A percentile compares a stretch with the other conserved stretches of the same genome.
Evolutionary conservation across 2,888 invertebrate genomes (phyloP).

Genomic region (Oxycera nigricornis): DNA sequence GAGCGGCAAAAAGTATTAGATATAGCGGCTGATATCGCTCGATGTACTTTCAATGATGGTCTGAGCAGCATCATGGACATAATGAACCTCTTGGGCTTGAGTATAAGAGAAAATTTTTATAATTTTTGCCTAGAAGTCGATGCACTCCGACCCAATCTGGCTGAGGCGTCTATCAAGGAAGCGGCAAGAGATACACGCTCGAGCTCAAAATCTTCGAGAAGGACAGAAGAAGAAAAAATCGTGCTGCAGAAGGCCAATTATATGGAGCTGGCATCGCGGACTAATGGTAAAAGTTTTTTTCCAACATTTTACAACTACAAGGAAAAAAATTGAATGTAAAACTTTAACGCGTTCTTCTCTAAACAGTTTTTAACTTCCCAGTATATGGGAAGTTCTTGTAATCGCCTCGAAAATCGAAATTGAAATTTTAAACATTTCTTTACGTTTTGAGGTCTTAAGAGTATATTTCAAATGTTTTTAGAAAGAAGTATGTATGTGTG

Average conservation of each 20-base stretch:
- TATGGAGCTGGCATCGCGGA: conserved; percentile 1
- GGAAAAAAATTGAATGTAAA: background rate
- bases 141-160: background rate
- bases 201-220: background rate
- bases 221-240: background rate
- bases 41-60: too few relatives aligned
- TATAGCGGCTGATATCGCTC: background rate
- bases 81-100: background rate
- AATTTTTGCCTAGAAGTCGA: background rate
- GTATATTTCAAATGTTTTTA: too few relatives aligned
- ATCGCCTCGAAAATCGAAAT: too few relatives aligned
- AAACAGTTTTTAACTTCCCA: too few relatives aligned
- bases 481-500: too few relatives aligned
- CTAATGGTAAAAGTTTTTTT: background rate
- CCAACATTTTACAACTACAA: background rate
- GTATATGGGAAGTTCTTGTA: too few relatives aligned
- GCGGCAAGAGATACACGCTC: background rate
- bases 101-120: background rate
- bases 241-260: background rate
- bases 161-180: background rate
- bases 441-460: too few relatives aligned
- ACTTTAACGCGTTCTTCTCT: conserved; percentile 1
- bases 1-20: background rate
- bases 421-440: too few relatives aligned
- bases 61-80: background rate